phyloP scores from a whole-genome alignment of 2,113 vertebrate species.

The Epinephelus lanceolatus region DNA sequence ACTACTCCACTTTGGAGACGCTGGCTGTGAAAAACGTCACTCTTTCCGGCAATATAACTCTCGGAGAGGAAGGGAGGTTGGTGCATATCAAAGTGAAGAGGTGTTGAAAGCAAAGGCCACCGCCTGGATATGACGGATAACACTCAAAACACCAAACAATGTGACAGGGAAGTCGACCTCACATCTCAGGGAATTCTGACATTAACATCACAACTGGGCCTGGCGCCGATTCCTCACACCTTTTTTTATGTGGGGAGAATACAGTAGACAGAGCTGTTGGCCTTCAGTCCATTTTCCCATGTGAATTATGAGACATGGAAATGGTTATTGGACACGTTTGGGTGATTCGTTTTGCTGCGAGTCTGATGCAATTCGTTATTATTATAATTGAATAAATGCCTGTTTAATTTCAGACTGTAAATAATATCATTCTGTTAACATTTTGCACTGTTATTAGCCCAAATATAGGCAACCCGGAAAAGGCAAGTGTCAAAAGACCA shows the following conservation, averaged over 20 bases:
- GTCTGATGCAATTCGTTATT: not conserved
- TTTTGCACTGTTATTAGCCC: not conserved
- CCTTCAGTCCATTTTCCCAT: not conserved
- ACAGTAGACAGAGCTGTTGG: constrained; percentile 7
- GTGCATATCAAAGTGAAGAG: constrained; percentile 94
- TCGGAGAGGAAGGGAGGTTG: constrained; percentile 87
- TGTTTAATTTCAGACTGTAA: not conserved
- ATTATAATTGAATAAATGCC: not conserved
- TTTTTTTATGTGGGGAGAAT: constrained; percentile 45
- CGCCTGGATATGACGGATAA: constrained; percentile 90
- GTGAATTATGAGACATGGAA: constrained; percentile 9
- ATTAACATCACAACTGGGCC: constrained; percentile 88
- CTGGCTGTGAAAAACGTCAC: constrained; percentile 92
- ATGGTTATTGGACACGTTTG: not conserved
- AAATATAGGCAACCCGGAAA: not conserved
- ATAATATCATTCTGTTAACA: not conserved
- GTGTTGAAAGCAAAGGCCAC: constrained; percentile 88
- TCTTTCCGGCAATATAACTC: constrained; percentile 91
- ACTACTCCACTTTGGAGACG: constrained; percentile 28
- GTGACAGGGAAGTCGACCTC: constrained; percentile 84
- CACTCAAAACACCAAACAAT: constrained; percentile 87
- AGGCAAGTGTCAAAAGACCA: not conserved
- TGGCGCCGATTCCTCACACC: constrained; percentile 79
- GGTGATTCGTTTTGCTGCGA: not conserved
- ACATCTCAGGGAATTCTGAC: constrained; percentile 84